phyloP scores from a whole-genome alignment of 1,140 invertebrate species.

The Sipha flava region DNA sequence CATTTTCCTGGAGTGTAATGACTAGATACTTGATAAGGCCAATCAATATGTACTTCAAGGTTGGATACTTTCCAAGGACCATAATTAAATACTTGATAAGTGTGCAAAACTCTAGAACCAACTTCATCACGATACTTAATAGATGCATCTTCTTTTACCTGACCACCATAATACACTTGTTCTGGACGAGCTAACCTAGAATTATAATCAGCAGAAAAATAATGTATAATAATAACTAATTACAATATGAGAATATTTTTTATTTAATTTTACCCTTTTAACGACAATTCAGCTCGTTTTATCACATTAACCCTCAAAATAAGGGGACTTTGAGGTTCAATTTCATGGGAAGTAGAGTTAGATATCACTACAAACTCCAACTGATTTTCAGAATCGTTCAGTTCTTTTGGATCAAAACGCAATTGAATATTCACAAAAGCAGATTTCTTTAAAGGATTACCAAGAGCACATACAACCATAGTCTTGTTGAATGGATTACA shows the following conservation, averaged over 20 bases:
- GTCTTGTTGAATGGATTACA: constrained; percentile 66
- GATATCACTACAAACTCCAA: constrained; percentile 65
- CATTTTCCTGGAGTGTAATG: constrained; percentile 72
- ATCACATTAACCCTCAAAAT: constrained; percentile 58
- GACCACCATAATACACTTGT: constrained; percentile 79
- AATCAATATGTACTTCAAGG: constrained; percentile 70
- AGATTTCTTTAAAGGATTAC: constrained; percentile 76
- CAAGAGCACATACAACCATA: constrained; percentile 68
- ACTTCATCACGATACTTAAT: constrained; percentile 77
- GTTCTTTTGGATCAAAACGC: constrained; percentile 66
- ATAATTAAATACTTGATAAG: constrained; percentile 76
- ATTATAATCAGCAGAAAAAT: constrained; percentile 34
- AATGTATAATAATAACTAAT: constrained; percentile 31
- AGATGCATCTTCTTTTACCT: constrained; percentile 68
- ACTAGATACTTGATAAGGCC: constrained; percentile 82
- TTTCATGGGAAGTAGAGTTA: constrained; percentile 78
- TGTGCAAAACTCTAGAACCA: constrained; percentile 73
- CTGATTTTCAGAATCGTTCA: constrained; percentile 59
- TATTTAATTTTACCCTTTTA: constrained; percentile 58
- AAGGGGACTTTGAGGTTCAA: constrained; percentile 50
- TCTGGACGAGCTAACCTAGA: constrained; percentile 57
- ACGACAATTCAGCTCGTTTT: constrained; percentile 69
- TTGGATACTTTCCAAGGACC: constrained; percentile 75
- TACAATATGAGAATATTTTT: constrained; percentile 9
- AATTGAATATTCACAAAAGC: constrained; percentile 54